Percentiles rank a stretch among this genome's conserved stretches.
Conservation (phyloP, 2,888 invertebrate species). For the Malthinus flaveolus region DNA sequence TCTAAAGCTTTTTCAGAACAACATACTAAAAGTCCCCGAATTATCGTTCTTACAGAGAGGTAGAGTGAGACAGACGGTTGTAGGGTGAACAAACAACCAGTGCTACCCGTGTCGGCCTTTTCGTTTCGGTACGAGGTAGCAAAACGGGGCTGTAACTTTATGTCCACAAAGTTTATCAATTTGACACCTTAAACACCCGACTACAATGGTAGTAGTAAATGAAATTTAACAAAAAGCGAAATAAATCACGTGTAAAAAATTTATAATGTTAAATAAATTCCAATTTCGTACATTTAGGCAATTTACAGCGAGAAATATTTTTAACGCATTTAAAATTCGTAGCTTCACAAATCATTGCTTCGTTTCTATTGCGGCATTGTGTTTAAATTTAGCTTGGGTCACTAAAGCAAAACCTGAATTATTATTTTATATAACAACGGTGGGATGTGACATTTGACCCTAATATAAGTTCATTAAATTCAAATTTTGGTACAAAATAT, state of each 20-base stretch:
- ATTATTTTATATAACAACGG: slow-evolving; percentile 25
- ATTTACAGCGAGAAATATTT: slow-evolving; percentile 45
- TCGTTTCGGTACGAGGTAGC: too few relatives aligned
- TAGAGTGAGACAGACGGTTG: too few relatives aligned
- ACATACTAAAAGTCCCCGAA: too few relatives aligned
- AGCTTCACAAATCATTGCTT: slow-evolving; percentile 33
- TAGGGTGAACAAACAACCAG: too few relatives aligned
- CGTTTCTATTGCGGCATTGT: slow-evolving; percentile 21
- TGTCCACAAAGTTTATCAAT: too few relatives aligned
- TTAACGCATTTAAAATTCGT: slow-evolving; percentile 40
- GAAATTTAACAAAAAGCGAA: slow-evolving; percentile 39
- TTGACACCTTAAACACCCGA: too few relatives aligned
- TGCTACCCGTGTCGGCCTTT: too few relatives aligned
- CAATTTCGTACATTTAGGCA: slow-evolving; percentile 45
- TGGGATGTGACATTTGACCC: slow-evolving; percentile 19
- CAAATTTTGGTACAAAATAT: slow-evolving; percentile 24
- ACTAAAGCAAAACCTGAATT: slow-evolving; percentile 27
- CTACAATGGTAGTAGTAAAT: too few relatives aligned
- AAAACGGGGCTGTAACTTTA: too few relatives aligned
- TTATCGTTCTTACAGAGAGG: too few relatives aligned
- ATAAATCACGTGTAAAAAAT: slow-evolving; percentile 34
- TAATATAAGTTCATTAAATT: slow-evolving; percentile 28
- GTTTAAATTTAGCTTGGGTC: slow-evolving; percentile 28
- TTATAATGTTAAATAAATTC: slow-evolving; percentile 44
- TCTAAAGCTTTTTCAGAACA: too few relatives aligned